phyloP scores from a whole-genome alignment of 2,113 vertebrate species.

The Rhegmatorhina hoffmannsi region DNA sequence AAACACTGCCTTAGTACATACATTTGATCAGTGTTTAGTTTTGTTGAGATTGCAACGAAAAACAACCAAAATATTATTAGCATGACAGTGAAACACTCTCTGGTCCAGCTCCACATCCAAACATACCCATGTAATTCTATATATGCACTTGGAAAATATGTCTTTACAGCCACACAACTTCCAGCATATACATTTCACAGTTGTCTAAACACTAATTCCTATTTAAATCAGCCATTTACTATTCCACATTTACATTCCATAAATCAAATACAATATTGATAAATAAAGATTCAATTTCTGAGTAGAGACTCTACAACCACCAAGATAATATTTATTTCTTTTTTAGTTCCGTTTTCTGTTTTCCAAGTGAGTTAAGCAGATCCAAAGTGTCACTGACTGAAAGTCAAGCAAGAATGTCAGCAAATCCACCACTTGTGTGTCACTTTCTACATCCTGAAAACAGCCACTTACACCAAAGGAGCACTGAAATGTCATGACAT shows the following conservation, averaged over 20 bases:
- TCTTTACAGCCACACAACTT: not conserved
- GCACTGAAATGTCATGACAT: not conserved
- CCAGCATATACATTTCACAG: not conserved
- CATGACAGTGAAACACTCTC: not conserved
- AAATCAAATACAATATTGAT: not conserved
- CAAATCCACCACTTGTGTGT: not conserved
- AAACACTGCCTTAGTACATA: not conserved
- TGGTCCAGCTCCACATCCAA: not conserved
- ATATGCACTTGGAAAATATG: not conserved
- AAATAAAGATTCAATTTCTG: not conserved
- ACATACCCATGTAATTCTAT: not conserved
- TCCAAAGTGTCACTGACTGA: not conserved
- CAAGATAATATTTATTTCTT: not conserved
- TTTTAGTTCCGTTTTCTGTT: not conserved
- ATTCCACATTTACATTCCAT: not conserved
- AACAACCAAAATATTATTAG: not conserved
- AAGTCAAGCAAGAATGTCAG: not conserved
- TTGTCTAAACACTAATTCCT: not conserved
- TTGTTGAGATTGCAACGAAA: not conserved
- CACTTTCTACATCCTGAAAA: constrained; percentile 42
- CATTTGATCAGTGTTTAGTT: not conserved
- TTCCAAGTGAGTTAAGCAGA: not conserved
- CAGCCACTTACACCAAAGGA: constrained; percentile 20
- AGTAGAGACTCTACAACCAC: not conserved
- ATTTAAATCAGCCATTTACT: not conserved